Conservation (phyloP, 2,888 invertebrate genomes). For the Apocheima hispidaria region DNA sequence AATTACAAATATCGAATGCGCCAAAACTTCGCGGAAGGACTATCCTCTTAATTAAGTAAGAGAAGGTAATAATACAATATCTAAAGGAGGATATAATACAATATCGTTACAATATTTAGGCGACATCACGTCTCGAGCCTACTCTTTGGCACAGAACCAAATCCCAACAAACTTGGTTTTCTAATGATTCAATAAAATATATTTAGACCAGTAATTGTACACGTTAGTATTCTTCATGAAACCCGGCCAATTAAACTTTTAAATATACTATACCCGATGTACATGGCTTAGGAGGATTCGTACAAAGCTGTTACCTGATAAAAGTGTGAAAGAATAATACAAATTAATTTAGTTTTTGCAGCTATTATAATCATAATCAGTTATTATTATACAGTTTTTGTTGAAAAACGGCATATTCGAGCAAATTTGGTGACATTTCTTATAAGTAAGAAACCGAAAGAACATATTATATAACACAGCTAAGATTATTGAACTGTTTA, state of each 20-base stretch:
- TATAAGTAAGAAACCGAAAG: too few species aligned
- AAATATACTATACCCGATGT: conserved; percentile 3
- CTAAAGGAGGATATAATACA: background rate
- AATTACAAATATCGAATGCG: too few species aligned
- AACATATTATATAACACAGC: too few species aligned
- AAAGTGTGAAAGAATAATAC: background rate
- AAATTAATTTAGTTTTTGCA: too few species aligned
- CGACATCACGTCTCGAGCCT: conserved; percentile 27
- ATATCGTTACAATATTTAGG: conserved; percentile 7
- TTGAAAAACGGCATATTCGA: too few species aligned
- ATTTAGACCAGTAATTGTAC: conserved; percentile 18
- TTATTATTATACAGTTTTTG: too few species aligned
- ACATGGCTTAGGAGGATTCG: background rate
- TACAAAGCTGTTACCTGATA: background rate
- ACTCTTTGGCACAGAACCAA: conserved; percentile 19
- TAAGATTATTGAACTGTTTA: too few species aligned
- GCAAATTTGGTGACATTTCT: too few species aligned
- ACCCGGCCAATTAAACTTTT: conserved; percentile 8
- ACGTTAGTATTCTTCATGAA: conserved; percentile 15
- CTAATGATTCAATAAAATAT: conserved; percentile 22
- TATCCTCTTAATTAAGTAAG: too few species aligned
- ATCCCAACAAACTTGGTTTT: conserved; percentile 8
- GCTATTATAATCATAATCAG: too few species aligned
- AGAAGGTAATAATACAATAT: too few species aligned
- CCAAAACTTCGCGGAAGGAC: too few species aligned